Evolutionary conservation across 2,797 vertebrate genomes (phyloP), one percentile per base, ranked within the genome.

Genomic region (Anguilla marmorata): DNA sequence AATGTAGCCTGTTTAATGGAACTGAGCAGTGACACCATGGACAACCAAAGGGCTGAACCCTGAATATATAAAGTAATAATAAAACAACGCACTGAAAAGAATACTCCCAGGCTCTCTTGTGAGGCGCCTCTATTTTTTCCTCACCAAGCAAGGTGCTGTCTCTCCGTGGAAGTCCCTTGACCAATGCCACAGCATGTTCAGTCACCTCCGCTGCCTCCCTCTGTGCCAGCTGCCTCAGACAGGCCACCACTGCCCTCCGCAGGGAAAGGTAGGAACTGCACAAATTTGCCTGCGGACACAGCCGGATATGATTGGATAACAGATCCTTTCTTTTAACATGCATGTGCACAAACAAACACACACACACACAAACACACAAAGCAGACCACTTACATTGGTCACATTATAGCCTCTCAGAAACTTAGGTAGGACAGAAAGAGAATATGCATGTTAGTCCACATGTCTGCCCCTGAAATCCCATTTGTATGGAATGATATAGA

Each of bases 221-320:
- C 92, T 98, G 98, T 24, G 97, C 97, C 58, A 99, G 96, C 48
- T 99, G 98, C 88, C 94, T 93, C 91, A 99, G 94, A 91, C 98
- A 99, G 54, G 97, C 96, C 88, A 98, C 94, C 80, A 97, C 98
- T 0, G 97, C 96, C 24, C 96, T 96, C 60, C 98, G 96, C 91
- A 99, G 88, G 58, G 96, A 87, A 85, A 98, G 93, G 92, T 97
- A 97, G 0, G 97, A 96, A 91, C 97, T 98, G 92, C 96, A 97
- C 89, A 98, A 95, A 93, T 97, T 96, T 84, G 97, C 96, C 98
- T 99, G 94, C 30, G 48, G 86, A 79, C 87, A 85, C 41, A 89
- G 74, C 85, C 84, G 86, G 74, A 85, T 74, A 88, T 1, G 7
- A 19, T 63, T 8, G n/a, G 3, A 30, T 72, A n/a, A 72, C 30